Percentiles rank a stretch among this genome's conserved stretches.
Evolutionary conservation across 2,797 vertebrate genomes (phyloP).

Genomic region (Otus scops): DNA sequence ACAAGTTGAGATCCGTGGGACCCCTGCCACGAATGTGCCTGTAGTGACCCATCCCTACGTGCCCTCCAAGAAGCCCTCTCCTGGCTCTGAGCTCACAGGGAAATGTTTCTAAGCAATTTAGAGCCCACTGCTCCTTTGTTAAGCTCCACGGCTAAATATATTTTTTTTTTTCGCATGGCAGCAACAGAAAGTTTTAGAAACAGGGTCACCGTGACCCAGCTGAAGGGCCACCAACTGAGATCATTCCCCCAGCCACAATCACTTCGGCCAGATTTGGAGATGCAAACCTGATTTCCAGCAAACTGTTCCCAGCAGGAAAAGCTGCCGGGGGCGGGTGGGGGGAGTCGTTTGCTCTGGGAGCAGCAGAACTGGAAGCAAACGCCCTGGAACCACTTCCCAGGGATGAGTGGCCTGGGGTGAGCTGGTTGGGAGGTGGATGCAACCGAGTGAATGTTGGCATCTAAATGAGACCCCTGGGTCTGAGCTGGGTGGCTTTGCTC

Average conservation of each 20-base stretch:
- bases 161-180: background rate
- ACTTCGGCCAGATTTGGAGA: background rate
- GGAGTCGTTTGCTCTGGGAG: background rate
- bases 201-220: background rate
- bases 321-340: background rate
- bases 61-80: background rate
- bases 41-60: fast-evolving
- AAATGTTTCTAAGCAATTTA: background rate
- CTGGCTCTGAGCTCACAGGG: background rate
- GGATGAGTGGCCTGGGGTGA: background rate
- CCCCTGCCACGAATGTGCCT: fast-evolving
- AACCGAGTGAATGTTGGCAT: background rate
- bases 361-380: background rate
- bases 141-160: background rate
- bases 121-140: too few relatives aligned
- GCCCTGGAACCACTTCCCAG: background rate
- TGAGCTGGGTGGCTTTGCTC: background rate
- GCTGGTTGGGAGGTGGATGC: background rate
- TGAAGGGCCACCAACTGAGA: background rate
- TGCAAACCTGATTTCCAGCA: background rate
- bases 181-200: background rate
- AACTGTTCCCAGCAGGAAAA: background rate
- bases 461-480: background rate
- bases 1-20: background rate
- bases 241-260: too few relatives aligned